phyloP scores from a whole-genome alignment of 2,797 vertebrate species.

The Bradypus variegatus region DNA sequence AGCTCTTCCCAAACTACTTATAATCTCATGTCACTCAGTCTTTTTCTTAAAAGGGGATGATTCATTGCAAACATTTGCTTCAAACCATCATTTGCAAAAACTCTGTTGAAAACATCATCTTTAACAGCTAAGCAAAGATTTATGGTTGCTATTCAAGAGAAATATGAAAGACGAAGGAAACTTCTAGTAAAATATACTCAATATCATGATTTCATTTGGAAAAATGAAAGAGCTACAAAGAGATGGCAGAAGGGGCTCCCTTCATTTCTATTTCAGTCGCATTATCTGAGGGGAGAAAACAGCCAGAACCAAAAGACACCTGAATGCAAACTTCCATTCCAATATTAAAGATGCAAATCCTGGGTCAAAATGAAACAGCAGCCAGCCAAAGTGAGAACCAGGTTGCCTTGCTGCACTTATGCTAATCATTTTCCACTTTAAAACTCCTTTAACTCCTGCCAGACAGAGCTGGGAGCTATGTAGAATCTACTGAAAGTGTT shows the following conservation, averaged over 20 bases:
- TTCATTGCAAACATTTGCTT: slow-evolving; percentile 14
- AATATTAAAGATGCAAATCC: background rate
- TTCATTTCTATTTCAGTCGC: background rate
- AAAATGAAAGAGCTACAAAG: background rate
- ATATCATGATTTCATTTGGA: background rate
- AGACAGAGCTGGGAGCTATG: too few relatives aligned
- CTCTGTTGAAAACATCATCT: background rate
- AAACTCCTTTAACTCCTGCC: background rate
- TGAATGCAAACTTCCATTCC: background rate
- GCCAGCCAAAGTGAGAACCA: background rate
- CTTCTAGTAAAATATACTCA: background rate
- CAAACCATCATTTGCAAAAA: slow-evolving; percentile 10
- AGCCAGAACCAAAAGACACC: background rate
- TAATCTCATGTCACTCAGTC: background rate
- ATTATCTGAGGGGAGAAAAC: background rate
- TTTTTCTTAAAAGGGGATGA: background rate
- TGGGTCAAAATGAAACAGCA: background rate
- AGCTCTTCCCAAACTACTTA: background rate
- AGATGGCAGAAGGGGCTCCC: background rate
- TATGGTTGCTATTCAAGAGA: background rate
- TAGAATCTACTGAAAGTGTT: background rate
- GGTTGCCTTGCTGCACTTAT: background rate
- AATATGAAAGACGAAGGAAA: background rate
- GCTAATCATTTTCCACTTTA: background rate
- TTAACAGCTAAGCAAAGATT: background rate